Percentiles rank a stretch among this genome's conserved stretches.
Conservation (phyloP, 2,113 vertebrate genomes). For the Perognathus longimembris region DNA sequence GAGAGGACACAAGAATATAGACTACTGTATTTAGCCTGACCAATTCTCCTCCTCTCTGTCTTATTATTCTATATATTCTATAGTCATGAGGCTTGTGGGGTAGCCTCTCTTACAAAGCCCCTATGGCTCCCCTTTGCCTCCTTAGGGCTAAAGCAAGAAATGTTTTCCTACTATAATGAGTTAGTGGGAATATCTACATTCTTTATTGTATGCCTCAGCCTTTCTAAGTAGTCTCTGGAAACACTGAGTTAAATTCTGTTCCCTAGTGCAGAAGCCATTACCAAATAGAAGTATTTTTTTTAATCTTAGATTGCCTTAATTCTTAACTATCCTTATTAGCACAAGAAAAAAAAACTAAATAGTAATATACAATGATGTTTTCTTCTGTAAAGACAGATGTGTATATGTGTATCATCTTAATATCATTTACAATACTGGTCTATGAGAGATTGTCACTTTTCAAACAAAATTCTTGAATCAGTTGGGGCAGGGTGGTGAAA, state of each 20-base stretch:
- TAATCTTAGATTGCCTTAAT: neutral
- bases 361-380: neutral
- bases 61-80: neutral
- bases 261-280: neutral
- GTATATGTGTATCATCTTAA: neutral
- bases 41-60: neutral
- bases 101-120: neutral
- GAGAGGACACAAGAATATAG: neutral
- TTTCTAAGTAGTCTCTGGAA: neutral
- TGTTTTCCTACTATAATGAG: neutral
- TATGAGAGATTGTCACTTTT: neutral
- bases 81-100: neutral
- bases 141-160: neutral
- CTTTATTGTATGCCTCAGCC: neutral
- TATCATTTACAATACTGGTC: neutral
- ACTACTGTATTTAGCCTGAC: neutral
- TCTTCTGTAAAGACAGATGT: neutral
- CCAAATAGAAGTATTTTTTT: neutral
- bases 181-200: neutral
- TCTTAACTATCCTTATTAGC: slow-evolving; percentile 11
- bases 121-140: neutral
- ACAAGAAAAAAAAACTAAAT: neutral
- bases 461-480: neutral
- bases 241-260: neutral
- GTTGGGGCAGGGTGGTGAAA: neutral